Evolutionary conservation across 2,113 vertebrate species (phyloP), one percentile per base, ranked within the genome.

Genomic region (Trichechus manatus): DNA sequence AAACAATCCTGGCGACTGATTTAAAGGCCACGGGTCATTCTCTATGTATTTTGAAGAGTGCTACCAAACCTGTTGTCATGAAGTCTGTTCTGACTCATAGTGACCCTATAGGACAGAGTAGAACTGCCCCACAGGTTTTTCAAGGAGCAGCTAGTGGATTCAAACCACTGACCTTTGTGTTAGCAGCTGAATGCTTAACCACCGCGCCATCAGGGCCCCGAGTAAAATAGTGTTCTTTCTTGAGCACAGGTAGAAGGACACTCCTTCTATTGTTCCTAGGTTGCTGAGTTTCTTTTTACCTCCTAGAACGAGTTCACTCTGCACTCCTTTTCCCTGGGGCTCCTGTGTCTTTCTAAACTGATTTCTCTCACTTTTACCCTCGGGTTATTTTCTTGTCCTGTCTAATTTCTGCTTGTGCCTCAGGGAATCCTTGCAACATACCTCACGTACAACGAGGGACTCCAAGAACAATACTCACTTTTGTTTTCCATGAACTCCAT

Each of bases 391-490:
- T 90, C 70, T 77, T 95, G 68, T 90, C 64, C 84, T 93, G 50
- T 93, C 70, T 94, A 84, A 77, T 89, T 96, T 96, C 86, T 80
- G 75, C 66, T 64, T 11, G 3, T 75, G 77, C 93, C n/a, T 93
- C 33, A 3, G 66, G 91, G 79, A 89, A 83, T 82, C 31, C 87
- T 96, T 92, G 95, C 84, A 87, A 83, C 87, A 95, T 17, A 11
- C 36, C 70, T 87, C 3, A 22, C 6, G 70, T 17, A 92, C 25
- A 31, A 20, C 64, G 84, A 96, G 5, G 50, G 83, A 84, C 36
- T 33, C 82, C 29, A 66, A 78, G 72, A 95, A 95, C 97, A 97
- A 96, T 90, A 27, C 31, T 90, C 22, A 56, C 83, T 59, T 97
- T 94, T 97, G 85, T 93, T 85, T 93, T 79, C 61, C 68, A 33